These are phyloP conservation scores for Rousettus leschenaultii DNA, from an alignment of 2,113 vertebrate species.

Conservation along the genomic window DNA sequence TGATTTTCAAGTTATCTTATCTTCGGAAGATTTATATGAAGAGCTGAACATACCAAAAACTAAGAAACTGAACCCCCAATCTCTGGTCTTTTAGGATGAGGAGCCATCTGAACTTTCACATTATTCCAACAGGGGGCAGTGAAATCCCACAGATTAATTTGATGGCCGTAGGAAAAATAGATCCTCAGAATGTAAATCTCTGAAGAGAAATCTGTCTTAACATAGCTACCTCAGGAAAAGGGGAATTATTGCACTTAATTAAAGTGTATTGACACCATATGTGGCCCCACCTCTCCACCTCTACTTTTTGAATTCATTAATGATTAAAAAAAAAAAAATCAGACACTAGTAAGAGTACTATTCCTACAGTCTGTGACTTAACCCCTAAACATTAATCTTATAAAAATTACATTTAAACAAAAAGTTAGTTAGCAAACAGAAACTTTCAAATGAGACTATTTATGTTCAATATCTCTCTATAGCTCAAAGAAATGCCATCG, in stretches of 20 bases:
- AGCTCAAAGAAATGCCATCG: neutral
- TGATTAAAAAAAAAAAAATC: conserved; percentile 75
- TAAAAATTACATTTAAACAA: conserved; percentile 41
- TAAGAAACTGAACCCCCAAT: neutral
- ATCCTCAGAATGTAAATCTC: conserved; percentile 72
- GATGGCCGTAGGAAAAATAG: neutral
- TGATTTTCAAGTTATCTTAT: neutral
- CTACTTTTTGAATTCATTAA: conserved; percentile 80
- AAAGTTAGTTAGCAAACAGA: conserved; percentile 12
- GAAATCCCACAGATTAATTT: conserved; percentile 51
- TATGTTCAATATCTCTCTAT: conserved; percentile 15
- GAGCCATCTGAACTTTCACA: neutral
- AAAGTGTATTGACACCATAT: conserved; percentile 92
- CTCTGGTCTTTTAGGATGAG: neutral
- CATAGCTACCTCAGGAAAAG: conserved; percentile 87
- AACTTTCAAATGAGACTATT: neutral
- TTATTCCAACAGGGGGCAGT: conserved; percentile 83
- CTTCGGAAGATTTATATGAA: neutral
- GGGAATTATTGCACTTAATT: conserved; percentile 92
- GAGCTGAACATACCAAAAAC: neutral
- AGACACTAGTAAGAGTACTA: conserved; percentile 53
- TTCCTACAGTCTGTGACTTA: neutral
- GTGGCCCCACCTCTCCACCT: conserved; percentile 82
- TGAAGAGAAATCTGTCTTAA: conserved; percentile 79
- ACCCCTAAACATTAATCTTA: conserved; percentile 15